Evolutionary conservation across 64 coral and sea anemone species (phyloP).

Genomic region (Trachythela sp.): DNA sequence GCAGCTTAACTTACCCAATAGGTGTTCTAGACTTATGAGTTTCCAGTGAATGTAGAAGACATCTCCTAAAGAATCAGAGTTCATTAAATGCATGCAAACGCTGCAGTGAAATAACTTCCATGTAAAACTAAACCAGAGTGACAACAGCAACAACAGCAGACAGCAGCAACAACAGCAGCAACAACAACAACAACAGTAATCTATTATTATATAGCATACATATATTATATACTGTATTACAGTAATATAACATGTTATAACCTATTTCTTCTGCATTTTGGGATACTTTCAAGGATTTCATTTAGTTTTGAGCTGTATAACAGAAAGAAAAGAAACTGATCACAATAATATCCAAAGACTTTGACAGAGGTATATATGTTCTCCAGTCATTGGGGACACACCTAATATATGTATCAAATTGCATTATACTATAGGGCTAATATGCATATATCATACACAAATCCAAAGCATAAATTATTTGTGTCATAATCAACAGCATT

Average conservation of each 20-base stretch:
- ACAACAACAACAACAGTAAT: not conserved
- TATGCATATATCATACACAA: too few relatives aligned
- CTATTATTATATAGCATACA: not conserved
- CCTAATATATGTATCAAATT: too few relatives aligned
- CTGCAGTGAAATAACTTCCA: too few relatives aligned
- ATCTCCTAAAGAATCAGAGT: not conserved
- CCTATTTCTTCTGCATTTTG: constrained; percentile 8
- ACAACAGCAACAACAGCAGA: too few relatives aligned
- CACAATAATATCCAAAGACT: too few relatives aligned
- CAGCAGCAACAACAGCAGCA: too few relatives aligned
- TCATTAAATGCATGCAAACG: not conserved
- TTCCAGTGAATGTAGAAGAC: not conserved
- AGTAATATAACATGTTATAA: not conserved
- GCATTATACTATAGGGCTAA: too few relatives aligned
- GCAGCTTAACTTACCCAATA: not conserved
- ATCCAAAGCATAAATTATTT: too few relatives aligned
- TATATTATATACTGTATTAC: not conserved
- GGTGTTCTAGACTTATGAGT: not conserved
- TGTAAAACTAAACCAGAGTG: too few relatives aligned
- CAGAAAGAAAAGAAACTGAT: not conserved
- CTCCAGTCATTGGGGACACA: too few relatives aligned
- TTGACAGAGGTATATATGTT: too few relatives aligned
- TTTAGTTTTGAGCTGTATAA: constrained; percentile 15
- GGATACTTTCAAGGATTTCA: constrained; percentile 19
- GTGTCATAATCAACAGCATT: too few relatives aligned